These are phyloP conservation scores for Loriculus beryllinus DNA, from an alignment of 2,797 vertebrate species.

Conservation along the genomic window DNA sequence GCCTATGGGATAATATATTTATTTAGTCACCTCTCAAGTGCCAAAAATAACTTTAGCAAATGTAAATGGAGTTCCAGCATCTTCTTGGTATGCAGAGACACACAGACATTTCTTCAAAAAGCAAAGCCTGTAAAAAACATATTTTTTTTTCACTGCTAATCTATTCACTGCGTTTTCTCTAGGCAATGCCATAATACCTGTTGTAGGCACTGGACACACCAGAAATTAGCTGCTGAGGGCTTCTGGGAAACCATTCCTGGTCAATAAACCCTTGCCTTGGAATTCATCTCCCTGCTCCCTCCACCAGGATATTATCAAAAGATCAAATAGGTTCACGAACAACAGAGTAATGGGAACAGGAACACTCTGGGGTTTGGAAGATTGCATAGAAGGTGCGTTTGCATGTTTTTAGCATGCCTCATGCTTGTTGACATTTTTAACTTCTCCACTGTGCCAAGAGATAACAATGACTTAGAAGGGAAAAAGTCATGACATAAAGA, in stretches of 20 bases:
- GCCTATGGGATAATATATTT: fast-evolving
- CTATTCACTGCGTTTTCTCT: neutral
- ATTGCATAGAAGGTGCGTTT: constrained; percentile 24
- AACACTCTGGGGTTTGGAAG: neutral
- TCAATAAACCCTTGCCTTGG: neutral
- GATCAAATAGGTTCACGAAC: constrained; percentile 3
- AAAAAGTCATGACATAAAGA: constrained; percentile 16
- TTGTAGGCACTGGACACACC: neutral
- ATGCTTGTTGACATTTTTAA: constrained; percentile 19
- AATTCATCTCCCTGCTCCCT: neutral
- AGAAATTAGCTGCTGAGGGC: neutral
- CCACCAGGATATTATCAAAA: neutral
- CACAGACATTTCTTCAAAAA: neutral
- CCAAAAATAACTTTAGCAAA: neutral
- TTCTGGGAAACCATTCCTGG: neutral
- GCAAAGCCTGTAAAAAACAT: neutral
- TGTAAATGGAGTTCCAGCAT: neutral
- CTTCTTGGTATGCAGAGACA: neutral
- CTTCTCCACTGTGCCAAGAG: constrained; percentile 41
- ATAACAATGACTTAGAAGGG: constrained; percentile 41
- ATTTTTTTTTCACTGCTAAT: neutral
- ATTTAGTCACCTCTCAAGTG: neutral
- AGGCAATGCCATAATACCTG: neutral
- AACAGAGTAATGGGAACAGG: neutral
- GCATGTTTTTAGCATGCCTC: constrained; percentile 39